Conservation (phyloP, 2,888 invertebrate species). For the Reticulitermes lucifugus region DNA sequence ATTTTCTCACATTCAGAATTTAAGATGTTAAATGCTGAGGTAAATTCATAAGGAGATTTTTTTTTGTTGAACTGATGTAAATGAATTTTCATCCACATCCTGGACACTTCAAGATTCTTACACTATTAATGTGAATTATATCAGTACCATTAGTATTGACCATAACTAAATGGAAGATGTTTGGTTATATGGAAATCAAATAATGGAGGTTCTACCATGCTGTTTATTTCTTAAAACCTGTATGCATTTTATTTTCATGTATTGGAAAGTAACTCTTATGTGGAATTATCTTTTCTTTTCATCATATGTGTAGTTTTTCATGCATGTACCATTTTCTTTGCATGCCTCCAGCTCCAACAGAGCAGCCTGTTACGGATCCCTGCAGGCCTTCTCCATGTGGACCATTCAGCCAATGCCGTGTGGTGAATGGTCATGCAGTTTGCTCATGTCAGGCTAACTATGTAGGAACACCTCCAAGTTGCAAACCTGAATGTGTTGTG, state of each 20-base stretch:
- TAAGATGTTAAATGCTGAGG: no score
- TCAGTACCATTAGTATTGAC: no score
- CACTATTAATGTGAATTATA: no score
- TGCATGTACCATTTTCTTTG: constrained; percentile 43
- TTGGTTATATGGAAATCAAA: neutral
- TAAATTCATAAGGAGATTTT: no score
- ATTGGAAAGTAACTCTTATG: neutral
- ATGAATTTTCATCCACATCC: no score
- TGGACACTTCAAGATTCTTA: no score
- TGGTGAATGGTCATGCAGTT: constrained; percentile 76
- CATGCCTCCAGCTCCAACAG: constrained; percentile 26
- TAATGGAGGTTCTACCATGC: neutral
- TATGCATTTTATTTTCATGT: neutral
- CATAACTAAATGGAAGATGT: no score
- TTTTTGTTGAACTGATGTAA: no score
- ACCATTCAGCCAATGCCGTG: constrained; percentile 82
- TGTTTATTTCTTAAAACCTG: neutral
- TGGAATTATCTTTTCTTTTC: constrained; percentile 5
- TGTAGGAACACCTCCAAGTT: constrained; percentile 75
- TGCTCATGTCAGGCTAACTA: constrained; percentile 78
- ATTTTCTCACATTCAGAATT: no score
- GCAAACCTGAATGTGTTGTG: constrained; percentile 78
- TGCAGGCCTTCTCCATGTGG: constrained; percentile 86
- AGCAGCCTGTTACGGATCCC: constrained; percentile 65
- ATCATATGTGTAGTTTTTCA: constrained; percentile 18